Percentiles rank a stretch among this genome's conserved stretches.
Evolutionary conservation across 1,140 invertebrate genomes (phyloP).

Genomic region (Bombyx mandarina): DNA sequence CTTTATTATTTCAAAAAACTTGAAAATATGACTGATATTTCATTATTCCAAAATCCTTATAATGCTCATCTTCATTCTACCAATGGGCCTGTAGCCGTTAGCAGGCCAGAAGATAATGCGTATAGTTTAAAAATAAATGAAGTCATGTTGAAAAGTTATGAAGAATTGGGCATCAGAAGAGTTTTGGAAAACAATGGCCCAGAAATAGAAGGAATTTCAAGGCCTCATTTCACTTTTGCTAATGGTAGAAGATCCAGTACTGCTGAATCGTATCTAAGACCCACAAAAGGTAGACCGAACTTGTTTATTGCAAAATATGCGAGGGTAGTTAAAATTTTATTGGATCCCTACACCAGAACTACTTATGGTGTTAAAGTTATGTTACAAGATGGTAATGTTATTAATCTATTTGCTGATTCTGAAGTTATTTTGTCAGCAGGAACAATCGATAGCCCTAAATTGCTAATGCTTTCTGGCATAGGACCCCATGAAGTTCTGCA

Average conservation of each 20-base stretch:
- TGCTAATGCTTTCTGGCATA: constrained; percentile 80
- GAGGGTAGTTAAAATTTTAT: constrained; percentile 71
- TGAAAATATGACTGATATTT: constrained; percentile 44
- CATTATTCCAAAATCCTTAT: constrained; percentile 29
- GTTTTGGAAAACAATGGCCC: constrained; percentile 45
- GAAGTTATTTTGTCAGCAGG: constrained; percentile 80
- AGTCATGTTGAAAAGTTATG: constrained; percentile 30
- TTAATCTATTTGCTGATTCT: constrained; percentile 50
- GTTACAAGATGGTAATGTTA: constrained; percentile 54
- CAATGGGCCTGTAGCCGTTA: constrained; percentile 40
- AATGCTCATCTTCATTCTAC: constrained; percentile 39
- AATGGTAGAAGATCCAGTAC: constrained; percentile 76
- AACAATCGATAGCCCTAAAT: constrained; percentile 75
- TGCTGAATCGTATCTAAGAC: constrained; percentile 73
- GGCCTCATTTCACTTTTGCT: constrained; percentile 72
- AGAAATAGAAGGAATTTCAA: constrained; percentile 33
- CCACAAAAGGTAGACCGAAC: constrained; percentile 71
- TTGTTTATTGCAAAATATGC: constrained; percentile 53
- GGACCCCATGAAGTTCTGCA: constrained; percentile 73
- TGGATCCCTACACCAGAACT: constrained; percentile 75
- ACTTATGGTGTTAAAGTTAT: constrained; percentile 75
- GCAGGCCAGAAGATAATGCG: constrained; percentile 29
- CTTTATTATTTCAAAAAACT: constrained; percentile 54
- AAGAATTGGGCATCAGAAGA: constrained; percentile 45
- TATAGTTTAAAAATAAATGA: constrained; percentile 31